Evolutionary conservation across 2,113 vertebrate species (phyloP), one percentile per base, ranked within the genome.

Genomic region (Paracyprichromis sp.): DNA sequence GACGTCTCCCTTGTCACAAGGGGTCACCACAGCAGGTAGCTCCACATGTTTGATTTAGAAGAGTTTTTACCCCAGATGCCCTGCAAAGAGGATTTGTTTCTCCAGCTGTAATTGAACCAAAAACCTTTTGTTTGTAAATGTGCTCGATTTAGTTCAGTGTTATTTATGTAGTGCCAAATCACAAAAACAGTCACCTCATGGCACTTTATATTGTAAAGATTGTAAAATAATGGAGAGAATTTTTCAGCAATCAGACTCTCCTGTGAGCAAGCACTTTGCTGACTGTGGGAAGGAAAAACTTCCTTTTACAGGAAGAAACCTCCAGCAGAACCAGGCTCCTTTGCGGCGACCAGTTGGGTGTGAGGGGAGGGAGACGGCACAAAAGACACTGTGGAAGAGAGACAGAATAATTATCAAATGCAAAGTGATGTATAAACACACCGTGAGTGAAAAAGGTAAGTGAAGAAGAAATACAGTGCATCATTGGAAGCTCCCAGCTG

Each of bases 301-400:
- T 38, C 19, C 34, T 38, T 66, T 66, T 38, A 66, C 34, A n/a
- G 61, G 19, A n/a, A 5, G 34, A 66, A 10, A 1, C 34, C 61
- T 66, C 34, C 19, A 66, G 34, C 19, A 38, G 0, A 66, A 66
- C 0, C 61, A 38, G 34, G 34, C 34, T 66, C 0, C 38, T 66
- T n/a, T 66, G 34, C 7, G 1, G 0, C 2, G 0, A 66, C 61
- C 61, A 13, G 34, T 38, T 66, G 34, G 34, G 6, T 66, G 19
- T 8, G 6, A 66, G 17, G 61, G 34, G 61, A 38, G 61, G 61
- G 34, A 66, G 34, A 38, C 0, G 0, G 6, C 34, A 66, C 34
- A 66, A 66, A 38, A 38, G 61, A 3, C 10, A 66, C 10, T 38
- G 10, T 66, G 61, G 61, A 66, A 38, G 61, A 66, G 19, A 66